Base-by-base conservation (phyloP, 2,113 vertebrate species). In the Oncorhynchus gorbuscha region DNA sequence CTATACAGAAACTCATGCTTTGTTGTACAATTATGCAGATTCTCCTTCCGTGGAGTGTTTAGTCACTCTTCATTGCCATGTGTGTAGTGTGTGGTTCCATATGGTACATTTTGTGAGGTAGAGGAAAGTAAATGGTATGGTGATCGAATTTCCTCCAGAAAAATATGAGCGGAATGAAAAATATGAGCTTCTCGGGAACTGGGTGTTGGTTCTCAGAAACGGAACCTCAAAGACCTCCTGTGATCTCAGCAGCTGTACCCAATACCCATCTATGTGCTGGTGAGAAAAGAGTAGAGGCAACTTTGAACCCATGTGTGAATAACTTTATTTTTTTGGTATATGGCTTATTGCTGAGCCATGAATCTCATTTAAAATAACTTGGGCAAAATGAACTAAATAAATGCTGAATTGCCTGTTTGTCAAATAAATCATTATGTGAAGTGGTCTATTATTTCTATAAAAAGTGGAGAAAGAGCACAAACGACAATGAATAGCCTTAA, bases 1-100 rank as follows among this genome's bases (percentile, higher is more conserved):
- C 86, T 86, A 81, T 86, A 86, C 80, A 84, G 75, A 89, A 85
- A 77, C 86, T 83, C 81, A 73, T 13, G 65, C 62, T 0, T 0
- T 84, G 88, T 88, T 84, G 76, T 75, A 73, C 84, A 86, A 80
- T 88, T 87, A 88, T 79, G 87, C 84, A 88, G 83, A 91, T 90
- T 14, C 4, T 58, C 70, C 58, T 76, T 82, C 78, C 65, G 1
- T 26, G 45, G 22, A 77, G 62, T 48, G 71, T 9, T 11, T 65
- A 82, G 59, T 62, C 59, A 62, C n/a, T n/a, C 59, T 75, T 74
- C 32, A 18, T 26, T 64, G 69, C 72, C 69, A 69, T 55, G 67
- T 78, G 82, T 72, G 77, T 77, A 49, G 77, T 45, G 78, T 14
- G 30, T 58, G 71, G 51, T 61, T 76, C 48, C 73, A 76, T 80